Conservation (phyloP, 2,888 invertebrate species). For the Meta bourneti region DNA sequence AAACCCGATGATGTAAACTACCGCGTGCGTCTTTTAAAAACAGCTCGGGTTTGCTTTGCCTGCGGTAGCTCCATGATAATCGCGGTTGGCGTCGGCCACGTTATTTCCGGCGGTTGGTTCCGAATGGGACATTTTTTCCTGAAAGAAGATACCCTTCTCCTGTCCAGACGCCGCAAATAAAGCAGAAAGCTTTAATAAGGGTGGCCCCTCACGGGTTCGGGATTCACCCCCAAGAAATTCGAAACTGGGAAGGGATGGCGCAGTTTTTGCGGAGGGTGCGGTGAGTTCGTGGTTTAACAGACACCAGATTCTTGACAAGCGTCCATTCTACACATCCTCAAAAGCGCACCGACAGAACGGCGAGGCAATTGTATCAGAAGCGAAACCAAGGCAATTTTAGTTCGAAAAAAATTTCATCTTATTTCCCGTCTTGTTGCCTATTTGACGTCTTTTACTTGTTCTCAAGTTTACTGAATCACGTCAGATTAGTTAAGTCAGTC, state of each 20-base stretch:
- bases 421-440: no score
- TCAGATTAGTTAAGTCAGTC: no score
- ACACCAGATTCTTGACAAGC: conserved; percentile 65
- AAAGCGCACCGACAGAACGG: conserved; percentile 58
- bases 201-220: background rate
- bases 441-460: no score
- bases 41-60: background rate
- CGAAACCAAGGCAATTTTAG: background rate
- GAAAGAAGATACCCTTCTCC: conserved; percentile 40
- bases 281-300: conserved; percentile 67
- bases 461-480: no score
- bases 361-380: conserved; percentile 14
- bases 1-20: conserved; percentile 19
- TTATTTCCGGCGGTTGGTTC: conserved; percentile 70
- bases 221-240: conserved; percentile 25
- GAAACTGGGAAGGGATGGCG: conserved; percentile 13
- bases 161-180: conserved; percentile 36
- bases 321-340: conserved; percentile 31
- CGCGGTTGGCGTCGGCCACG: conserved; percentile 64
- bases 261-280: background rate
- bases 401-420: background rate
- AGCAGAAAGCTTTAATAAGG: conserved; percentile 72
- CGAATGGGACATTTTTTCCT: conserved; percentile 30
- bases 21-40: background rate
- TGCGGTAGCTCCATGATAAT: conserved; percentile 20